Base-by-base conservation (phyloP, 2,113 vertebrate genomes). In the Phalacrocorax brasilianus region DNA sequence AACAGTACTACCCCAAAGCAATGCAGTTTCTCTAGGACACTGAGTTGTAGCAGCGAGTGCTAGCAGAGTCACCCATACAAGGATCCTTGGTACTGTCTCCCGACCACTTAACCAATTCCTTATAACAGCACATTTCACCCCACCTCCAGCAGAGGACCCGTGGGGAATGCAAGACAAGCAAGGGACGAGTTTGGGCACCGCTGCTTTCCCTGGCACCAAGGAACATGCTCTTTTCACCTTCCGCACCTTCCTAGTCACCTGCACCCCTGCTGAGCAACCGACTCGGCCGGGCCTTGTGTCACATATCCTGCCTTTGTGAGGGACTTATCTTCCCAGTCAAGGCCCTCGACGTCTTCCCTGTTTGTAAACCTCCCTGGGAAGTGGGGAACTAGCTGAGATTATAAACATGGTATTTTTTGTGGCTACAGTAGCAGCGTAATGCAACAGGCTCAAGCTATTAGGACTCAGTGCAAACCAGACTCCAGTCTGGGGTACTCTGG, bases 31-130 rank as follows among this genome's bases (percentile, higher is more conserved):
- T 78, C 61, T 42, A 44, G 76, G 65, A 82, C 38, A 42, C 35
- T 7, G 30, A 89, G 75, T 50, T 78, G 42, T 16, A 52, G 44
- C 85, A 95, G 42, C 1, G 0, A 27, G 12, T 30, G 18, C 42
- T 11, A 53, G n/a, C 1, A 8, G 62, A 93, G 50, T 45, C 23
- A 52, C 1, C 20, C 22, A 20, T 33, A 11, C 0, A 0, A 62
- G 26, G 19, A 42, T 45, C 10, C 42, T 40, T 0, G 0, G 23
- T 47, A 11, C 44, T 56, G 71, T 59, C 56, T 89, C 35, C 62
- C 0, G 2, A 30, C 27, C 4, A 2, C 16, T 40, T 42, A 79
- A 40, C 20, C 40, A 55, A 14, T 3, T 79, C n/a, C 21, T 26
- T 42, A 20, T 28, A 66, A 26, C 70, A 75, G 61, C 66, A 55